phyloP scores from a whole-genome alignment of 2,888 invertebrate species.

The Drosophila multiciliata region DNA sequence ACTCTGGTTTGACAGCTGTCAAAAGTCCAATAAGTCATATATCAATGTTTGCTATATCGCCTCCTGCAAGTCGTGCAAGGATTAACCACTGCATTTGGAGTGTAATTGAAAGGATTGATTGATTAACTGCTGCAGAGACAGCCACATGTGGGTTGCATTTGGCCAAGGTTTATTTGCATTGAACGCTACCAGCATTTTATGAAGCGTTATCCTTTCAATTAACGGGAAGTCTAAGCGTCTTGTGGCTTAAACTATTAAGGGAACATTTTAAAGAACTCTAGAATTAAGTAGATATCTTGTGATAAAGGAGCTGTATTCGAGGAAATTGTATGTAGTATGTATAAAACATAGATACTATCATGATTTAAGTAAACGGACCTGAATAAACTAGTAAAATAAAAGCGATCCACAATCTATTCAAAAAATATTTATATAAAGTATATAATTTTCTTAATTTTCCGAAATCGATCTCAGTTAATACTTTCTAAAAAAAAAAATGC shows the following conservation, averaged over 20 bases:
- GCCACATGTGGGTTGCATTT: slow-evolving; percentile 55
- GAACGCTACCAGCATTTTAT: slow-evolving; percentile 39
- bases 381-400: not conserved
- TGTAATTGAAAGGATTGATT: slow-evolving; percentile 65
- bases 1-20: slow-evolving; percentile 80
- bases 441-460: not conserved
- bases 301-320: not conserved
- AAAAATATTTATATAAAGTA: no score
- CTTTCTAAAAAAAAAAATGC: no score
- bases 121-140: slow-evolving; percentile 31
- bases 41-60: slow-evolving; percentile 52
- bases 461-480: no score
- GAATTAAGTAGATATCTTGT: not conserved
- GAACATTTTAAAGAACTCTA: no score
- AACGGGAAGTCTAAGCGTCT: not conserved
- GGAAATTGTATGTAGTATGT: not conserved
- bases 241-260: not conserved
- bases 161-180: slow-evolving; percentile 20
- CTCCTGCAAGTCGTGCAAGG: slow-evolving; percentile 49
- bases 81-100: slow-evolving; percentile 51
- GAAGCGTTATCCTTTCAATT: slow-evolving; percentile 17
- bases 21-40: slow-evolving; percentile 80
- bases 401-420: not conserved
- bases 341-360: not conserved
- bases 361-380: not conserved